Evolutionary conservation across 2,888 invertebrate genomes (phyloP).

Genomic region (Rotaria sp.): DNA sequence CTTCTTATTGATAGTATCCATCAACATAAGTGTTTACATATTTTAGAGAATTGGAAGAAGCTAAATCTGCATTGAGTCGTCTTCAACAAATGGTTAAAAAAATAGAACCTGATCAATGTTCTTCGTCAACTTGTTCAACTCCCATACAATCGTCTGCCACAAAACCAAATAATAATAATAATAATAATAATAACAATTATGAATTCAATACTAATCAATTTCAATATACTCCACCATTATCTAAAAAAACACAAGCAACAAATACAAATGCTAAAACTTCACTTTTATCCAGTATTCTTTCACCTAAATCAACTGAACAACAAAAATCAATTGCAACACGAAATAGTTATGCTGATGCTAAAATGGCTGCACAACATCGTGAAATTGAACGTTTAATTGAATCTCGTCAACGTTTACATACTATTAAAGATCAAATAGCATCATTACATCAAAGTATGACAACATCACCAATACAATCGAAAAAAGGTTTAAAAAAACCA

Average conservation of each 20-base stretch:
- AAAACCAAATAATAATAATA: no score
- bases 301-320: not conserved
- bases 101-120: not conserved
- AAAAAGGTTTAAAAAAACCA: not conserved
- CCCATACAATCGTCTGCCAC: not conserved
- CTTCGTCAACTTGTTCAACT: not conserved
- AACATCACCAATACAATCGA: not conserved
- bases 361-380: slow-evolving; percentile 29
- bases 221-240: not conserved
- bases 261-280: not conserved
- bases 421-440: slow-evolving; percentile 20
- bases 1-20: no score
- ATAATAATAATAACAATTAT: no score
- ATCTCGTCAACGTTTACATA: slow-evolving; percentile 30
- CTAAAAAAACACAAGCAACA: not conserved
- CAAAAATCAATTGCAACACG: not conserved
- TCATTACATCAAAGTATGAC: slow-evolving; percentile 18
- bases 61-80: not conserved
- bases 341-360: not conserved
- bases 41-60: slow-evolving; percentile 2
- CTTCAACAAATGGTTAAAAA: slow-evolving; percentile 26
- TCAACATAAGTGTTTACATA: not conserved
- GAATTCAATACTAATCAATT: not conserved
- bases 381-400: slow-evolving; percentile 21
- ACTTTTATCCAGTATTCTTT: not conserved